These are phyloP conservation scores for Nipponia nippon DNA, from an alignment of 2,113 vertebrate genomes.

Conservation along the genomic window DNA sequence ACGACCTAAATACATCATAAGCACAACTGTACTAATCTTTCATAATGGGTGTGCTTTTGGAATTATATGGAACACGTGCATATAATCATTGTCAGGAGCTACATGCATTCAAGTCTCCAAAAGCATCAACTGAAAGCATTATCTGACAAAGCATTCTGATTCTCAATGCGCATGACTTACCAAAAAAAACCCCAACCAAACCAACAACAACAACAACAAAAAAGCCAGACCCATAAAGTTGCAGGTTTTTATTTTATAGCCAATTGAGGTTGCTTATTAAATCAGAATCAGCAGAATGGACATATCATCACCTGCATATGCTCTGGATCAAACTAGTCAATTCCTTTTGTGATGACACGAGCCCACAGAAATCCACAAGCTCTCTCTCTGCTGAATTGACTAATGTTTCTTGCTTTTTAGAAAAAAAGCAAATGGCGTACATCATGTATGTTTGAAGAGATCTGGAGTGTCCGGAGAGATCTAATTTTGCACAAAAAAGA, in stretches of 20 bases:
- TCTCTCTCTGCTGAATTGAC: slow-evolving; percentile 8
- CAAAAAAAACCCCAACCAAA: neutral
- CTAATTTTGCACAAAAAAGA: neutral
- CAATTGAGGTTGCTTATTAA: neutral
- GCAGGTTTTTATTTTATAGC: slow-evolving; percentile 29
- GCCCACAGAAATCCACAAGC: neutral
- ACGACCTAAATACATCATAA: slow-evolving; percentile 72
- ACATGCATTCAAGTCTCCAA: slow-evolving; percentile 28
- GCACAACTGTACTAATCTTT: slow-evolving; percentile 64
- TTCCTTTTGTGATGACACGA: slow-evolving; percentile 25
- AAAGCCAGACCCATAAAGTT: neutral
- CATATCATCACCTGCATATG: neutral
- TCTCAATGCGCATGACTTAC: slow-evolving; percentile 33
- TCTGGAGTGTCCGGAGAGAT: neutral
- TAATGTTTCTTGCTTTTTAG: slow-evolving; percentile 10
- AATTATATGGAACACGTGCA: slow-evolving; percentile 56
- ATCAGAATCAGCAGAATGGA: neutral
- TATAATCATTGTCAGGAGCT: slow-evolving; percentile 38
- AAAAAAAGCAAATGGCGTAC: slow-evolving; percentile 7
- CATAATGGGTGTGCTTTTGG: slow-evolving; percentile 53
- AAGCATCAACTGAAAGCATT: slow-evolving; percentile 50
- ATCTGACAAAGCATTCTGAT: slow-evolving; percentile 44
- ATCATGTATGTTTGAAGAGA: neutral
- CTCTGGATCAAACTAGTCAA: neutral
- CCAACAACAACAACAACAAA: neutral